phyloP scores from a whole-genome alignment of 2,888 invertebrate species.

The Pseudoips prasinana region DNA sequence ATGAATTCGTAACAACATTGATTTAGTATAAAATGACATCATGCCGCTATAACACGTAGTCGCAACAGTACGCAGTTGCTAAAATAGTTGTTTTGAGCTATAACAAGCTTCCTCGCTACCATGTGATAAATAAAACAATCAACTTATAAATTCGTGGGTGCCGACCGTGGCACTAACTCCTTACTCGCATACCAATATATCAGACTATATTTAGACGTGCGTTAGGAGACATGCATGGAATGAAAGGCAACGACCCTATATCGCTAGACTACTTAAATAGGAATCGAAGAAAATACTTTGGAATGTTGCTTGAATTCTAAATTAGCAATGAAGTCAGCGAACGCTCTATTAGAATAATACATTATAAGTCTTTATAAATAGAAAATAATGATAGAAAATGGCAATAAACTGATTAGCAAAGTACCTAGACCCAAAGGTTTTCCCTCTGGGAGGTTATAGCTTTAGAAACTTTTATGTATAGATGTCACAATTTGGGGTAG shows the following conservation, averaged over 20 bases:
- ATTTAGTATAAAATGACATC: slow-evolving; percentile 24
- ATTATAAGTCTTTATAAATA: no score
- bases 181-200: slow-evolving; percentile 52
- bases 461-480: no score
- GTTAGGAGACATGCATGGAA: slow-evolving; percentile 46
- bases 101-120: no score
- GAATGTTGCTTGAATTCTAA: slow-evolving; percentile 35
- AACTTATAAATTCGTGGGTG: slow-evolving; percentile 22
- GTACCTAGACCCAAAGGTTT: no score
- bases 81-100: not conserved
- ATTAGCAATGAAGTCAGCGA: no score
- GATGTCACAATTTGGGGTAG: no score
- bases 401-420: no score
- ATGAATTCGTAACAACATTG: slow-evolving; percentile 41
- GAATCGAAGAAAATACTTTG: slow-evolving; percentile 34
- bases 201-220: slow-evolving; percentile 60
- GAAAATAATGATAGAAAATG: no score
- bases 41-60: not conserved
- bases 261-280: slow-evolving; percentile 39
- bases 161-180: slow-evolving; percentile 18
- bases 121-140: slow-evolving; percentile 1
- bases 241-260: slow-evolving; percentile 41
- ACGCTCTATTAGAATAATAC: no score
- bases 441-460: no score
- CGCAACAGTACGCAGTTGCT: not conserved